Base-by-base conservation (phyloP, 2,113 vertebrate genomes). In the Odocoileus virginianus region DNA sequence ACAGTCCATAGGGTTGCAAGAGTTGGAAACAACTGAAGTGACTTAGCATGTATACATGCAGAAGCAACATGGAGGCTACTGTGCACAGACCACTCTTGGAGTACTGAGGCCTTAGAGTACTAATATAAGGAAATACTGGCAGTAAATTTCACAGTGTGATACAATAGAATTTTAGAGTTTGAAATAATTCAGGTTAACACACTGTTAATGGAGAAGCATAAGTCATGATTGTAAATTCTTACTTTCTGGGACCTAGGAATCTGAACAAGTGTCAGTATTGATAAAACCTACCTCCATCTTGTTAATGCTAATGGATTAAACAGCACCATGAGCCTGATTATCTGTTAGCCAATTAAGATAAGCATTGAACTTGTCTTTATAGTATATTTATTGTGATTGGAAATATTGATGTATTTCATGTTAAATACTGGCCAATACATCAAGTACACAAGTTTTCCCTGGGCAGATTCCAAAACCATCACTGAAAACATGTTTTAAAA, bases 311-410 rank as follows among this genome's bases (percentile, higher is more conserved):
- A 99, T 99, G 98, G 98, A 99, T 99, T 99, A 98, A 99, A 98
- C 94, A 98, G 97, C 90, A 97, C 91, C 98, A 98, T 98, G 95
- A 98, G 87, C 97, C 96, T 98, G 98, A 98, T 99, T 98, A 99
- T 99, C 98, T 99, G 98, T 98, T 99, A 99, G 98, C 98, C 98
- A 99, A 99, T 99, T 99, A 99, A 98, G 99, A 99, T 98, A 99
- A 99, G 98, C 98, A 98, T 92, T 98, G 23, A 2, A 98, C 98
- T 99, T 98, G 98, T 98, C 97, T 98, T 99, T 98, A 98, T 98
- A 98, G 98, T 95, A 94, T 99, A 99, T 99, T 99, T 99, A 98
- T 98, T 99, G 99, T 98, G 98, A 98, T 98, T 97, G 91, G 86
- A 97, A 98, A 98, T 98, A 99, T 98, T 98, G 98, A 99, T 98